Base-by-base conservation (phyloP, 2,113 vertebrate genomes). In the Sula dactylatra region DNA sequence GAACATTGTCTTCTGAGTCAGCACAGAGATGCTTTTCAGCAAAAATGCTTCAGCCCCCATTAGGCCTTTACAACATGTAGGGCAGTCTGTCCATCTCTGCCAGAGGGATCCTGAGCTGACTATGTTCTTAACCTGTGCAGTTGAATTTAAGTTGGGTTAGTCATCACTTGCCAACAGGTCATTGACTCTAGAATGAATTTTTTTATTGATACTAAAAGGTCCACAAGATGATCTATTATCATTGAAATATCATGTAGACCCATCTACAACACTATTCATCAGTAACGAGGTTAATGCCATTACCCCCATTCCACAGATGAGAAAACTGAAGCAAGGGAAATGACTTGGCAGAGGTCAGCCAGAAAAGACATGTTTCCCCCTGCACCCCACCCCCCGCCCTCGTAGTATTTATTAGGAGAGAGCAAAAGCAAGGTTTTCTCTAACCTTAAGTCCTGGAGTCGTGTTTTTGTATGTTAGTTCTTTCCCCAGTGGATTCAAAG, bases 301-400 rank as follows among this genome's bases (percentile, higher is more conserved):
- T 87, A 69, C 64, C 44, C 26, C 11, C 0, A 0, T 87, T 76
- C 44, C 36, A 59, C 19, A 76, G 73, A 64, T 55, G 80, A 69
- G 71, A 83, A 93, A 70, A 54, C 34, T 74, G 66, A 69, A 88
- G 40, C 36, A 83, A 54, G 64, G 82, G 91, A 90, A 89, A 40
- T 50, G 52, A 72, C 44, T 88, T 94, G 88, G 47, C 74, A 76
- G 44, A 88, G 82, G n/a, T 88, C 52, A 94, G n/a, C 12, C 38
- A 71, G 64, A 62, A 81, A 50, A 89, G 42, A 47, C 0, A 0
- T 26, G 26, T 82, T 84, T 74, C 55, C 12, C 36, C 8, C 16
- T 15, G 1, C 26, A 6, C 5, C 9, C 14, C 24, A 5, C 18
- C 10, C 2, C 22, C n/a, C n/a, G n/a, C n/a, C n/a, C n/a, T 65